These are phyloP conservation scores for Lampropteryx suffumata DNA, from an alignment of 2,888 invertebrate species.

Conservation along the genomic window DNA sequence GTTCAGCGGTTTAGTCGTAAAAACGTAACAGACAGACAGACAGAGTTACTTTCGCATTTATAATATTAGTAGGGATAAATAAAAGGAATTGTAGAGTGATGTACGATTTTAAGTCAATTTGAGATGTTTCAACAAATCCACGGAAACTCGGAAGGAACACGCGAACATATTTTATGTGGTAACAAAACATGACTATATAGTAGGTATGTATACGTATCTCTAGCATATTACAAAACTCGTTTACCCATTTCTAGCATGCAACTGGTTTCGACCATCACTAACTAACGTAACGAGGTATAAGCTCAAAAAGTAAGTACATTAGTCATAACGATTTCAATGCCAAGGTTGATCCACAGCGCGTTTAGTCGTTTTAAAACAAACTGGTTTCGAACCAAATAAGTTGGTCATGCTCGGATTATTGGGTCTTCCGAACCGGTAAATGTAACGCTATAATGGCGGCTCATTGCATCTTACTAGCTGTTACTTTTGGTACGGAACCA, in stretches of 20 bases:
- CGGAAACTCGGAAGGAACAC: conserved; percentile 30
- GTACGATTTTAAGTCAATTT: conserved; percentile 12
- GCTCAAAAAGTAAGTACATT: conserved; percentile 47
- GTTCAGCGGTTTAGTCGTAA: too few relatives aligned
- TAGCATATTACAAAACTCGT: conserved; percentile 39
- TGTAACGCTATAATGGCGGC: conserved; percentile 30
- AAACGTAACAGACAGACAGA: too few relatives aligned
- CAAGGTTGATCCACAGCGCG: conserved; percentile 62
- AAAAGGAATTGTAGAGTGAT: conserved; percentile 5
- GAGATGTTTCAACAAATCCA: conserved; percentile 15
- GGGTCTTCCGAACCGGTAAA: conserved; percentile 34
- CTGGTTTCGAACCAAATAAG: conserved; percentile 53
- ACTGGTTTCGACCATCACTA: conserved; percentile 33
- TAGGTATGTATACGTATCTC: conserved; percentile 26
- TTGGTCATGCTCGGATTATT: conserved; percentile 47
- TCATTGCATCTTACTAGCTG: conserved; percentile 27
- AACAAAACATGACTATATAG: conserved; percentile 32
- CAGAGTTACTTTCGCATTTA: too few relatives aligned
- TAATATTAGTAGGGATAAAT: too few relatives aligned
- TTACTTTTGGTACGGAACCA: conserved; percentile 20
- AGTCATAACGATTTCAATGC: conserved; percentile 72
- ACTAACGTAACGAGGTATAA: conserved; percentile 40
- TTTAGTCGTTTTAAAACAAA: conserved; percentile 54
- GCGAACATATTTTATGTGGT: conserved; percentile 32
- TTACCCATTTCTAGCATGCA: conserved; percentile 44